Evolutionary conservation across 2,888 invertebrate genomes (phyloP).

Genomic region (Pyrrhia umbra): DNA sequence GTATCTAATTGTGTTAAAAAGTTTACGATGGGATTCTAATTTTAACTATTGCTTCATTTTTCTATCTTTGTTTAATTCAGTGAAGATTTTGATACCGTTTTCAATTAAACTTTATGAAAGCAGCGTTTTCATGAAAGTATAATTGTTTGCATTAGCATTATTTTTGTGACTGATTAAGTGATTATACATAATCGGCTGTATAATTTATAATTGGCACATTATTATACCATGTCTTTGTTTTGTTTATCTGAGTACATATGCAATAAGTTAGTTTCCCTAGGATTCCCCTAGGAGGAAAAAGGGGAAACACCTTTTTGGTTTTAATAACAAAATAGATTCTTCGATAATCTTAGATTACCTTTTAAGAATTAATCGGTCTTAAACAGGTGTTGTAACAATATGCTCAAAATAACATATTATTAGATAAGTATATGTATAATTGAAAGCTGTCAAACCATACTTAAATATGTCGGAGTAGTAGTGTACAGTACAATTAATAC

Average conservation of each 20-base stretch:
- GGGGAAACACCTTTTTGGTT: too few relatives aligned
- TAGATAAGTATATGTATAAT: conserved; percentile 7
- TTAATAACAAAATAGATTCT: too few relatives aligned
- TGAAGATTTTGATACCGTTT: neutral
- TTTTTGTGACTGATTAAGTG: neutral
- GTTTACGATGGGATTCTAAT: conserved; percentile 36
- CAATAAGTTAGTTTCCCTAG: too few relatives aligned
- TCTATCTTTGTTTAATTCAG: neutral
- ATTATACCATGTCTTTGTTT: too few relatives aligned
- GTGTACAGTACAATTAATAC: neutral
- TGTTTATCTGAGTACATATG: too few relatives aligned
- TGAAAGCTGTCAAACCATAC: conserved; percentile 21
- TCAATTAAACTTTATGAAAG: neutral
- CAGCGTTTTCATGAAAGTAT: neutral
- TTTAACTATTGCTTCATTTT: conserved; percentile 9
- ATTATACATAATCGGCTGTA: neutral
- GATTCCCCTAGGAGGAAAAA: too few relatives aligned
- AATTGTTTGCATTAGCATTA: neutral
- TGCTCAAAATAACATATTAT: conserved; percentile 14
- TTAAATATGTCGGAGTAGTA: conserved; percentile 11
- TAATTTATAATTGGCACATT: neutral
- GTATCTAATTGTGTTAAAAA: conserved; percentile 30
- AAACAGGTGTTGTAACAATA: neutral
- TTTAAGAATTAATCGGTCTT: neutral
- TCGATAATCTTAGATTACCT: neutral